Conservation (phyloP, 2,113 vertebrate species). For the Clarias macrocephalus region DNA sequence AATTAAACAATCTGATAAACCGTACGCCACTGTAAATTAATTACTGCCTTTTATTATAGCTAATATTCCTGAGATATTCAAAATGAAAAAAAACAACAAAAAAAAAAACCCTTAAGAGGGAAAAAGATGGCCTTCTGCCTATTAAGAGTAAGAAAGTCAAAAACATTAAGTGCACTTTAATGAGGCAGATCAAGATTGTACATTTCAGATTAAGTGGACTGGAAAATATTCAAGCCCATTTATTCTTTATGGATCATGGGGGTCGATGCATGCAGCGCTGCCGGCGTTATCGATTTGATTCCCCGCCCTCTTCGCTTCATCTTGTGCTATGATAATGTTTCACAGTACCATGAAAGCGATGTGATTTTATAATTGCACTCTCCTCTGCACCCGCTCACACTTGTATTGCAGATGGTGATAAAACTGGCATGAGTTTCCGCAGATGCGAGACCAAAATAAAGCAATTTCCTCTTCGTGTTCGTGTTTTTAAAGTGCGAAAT, state of each 20-base stretch:
- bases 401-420: conserved; percentile 21
- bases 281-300: background rate
- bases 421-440: conserved; percentile 8
- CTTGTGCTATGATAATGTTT: conserved; percentile 25
- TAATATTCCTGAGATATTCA: background rate
- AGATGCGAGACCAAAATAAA: conserved; percentile 2
- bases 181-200: background rate
- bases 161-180: background rate
- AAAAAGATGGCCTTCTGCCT: background rate
- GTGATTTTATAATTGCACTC: conserved; percentile 39
- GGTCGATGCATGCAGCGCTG: background rate
- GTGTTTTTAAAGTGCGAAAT: background rate
- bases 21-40: background rate
- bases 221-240: background rate
- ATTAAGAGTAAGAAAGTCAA: background rate
- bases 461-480: background rate
- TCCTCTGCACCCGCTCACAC: conserved; percentile 23
- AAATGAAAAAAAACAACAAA: background rate
- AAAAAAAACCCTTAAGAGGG: conserved; percentile 5
- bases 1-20: background rate
- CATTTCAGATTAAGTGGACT: conserved; percentile 7
- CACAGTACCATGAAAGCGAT: conserved; percentile 36
- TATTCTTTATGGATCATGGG: background rate
- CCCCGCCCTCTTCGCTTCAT: conserved; percentile 1
- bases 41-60: background rate